phyloP scores from a whole-genome alignment of 1,140 invertebrate species.

The Pantala flavescens region DNA sequence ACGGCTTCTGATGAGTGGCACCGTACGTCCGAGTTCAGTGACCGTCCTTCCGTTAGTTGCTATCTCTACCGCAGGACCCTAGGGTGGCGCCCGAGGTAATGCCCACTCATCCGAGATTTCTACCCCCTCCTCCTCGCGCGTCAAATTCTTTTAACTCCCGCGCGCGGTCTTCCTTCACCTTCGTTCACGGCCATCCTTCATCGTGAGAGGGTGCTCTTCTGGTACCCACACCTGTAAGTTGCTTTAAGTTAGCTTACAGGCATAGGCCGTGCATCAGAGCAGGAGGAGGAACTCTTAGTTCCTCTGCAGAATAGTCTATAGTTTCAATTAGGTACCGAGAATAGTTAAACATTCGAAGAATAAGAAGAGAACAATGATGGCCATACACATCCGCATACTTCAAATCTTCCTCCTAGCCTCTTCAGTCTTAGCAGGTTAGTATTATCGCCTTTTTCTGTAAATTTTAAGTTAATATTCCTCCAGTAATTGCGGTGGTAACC shows the following conservation, averaged over 20 bases:
- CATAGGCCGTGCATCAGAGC: no score
- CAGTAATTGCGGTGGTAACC: no score
- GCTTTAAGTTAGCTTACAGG: no score
- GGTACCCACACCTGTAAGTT: no score
- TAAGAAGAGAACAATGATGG: not conserved
- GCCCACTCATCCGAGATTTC: not conserved
- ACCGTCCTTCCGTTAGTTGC: slow-evolving; percentile 3
- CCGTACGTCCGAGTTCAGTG: not conserved
- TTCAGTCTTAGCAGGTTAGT: not conserved
- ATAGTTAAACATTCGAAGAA: no score
- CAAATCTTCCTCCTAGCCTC: not conserved
- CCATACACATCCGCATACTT: not conserved
- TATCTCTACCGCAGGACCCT: not conserved
- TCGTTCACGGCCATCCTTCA: not conserved
- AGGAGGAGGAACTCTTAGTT: no score
- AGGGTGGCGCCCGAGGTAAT: not conserved
- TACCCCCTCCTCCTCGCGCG: not conserved
- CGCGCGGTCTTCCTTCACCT: not conserved
- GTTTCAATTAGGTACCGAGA: no score
- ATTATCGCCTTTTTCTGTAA: not conserved
- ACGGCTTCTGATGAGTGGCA: not conserved
- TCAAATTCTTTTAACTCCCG: not conserved
- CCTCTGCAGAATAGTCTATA: no score
- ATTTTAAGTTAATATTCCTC: no score
- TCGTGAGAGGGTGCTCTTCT: not conserved